These are phyloP conservation scores for Propsilocerus akamusi DNA, from an alignment of 1,140 invertebrate genomes.

Conservation along the genomic window DNA sequence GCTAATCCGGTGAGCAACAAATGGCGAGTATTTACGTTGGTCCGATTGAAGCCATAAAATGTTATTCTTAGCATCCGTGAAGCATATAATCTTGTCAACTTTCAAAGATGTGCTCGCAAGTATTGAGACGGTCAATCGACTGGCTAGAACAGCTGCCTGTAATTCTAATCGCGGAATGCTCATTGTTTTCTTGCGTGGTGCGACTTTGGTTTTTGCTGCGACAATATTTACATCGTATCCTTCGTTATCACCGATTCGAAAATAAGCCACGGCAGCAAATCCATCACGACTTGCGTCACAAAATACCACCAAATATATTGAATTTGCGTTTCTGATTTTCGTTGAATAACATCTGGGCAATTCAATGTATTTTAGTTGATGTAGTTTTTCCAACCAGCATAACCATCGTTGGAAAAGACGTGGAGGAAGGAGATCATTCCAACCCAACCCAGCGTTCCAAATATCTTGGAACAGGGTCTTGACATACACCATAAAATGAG, in stretches of 20 bases:
- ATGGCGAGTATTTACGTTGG: no score
- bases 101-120: conserved; percentile 1
- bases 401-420: conserved; percentile 7
- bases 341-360: conserved; percentile 5
- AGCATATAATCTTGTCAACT: conserved; percentile 10
- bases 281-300: conserved; percentile 15
- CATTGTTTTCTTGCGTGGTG: conserved; percentile 10
- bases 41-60: no score
- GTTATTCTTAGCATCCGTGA: conserved; percentile 18
- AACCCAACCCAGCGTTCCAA: conserved; percentile 16
- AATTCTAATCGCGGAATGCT: conserved; percentile 15
- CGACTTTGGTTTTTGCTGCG: conserved; percentile 11
- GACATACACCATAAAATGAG: conserved; percentile 16
- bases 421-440: conserved; percentile 15
- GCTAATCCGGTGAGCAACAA: conserved; percentile 20
- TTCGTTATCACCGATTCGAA: conserved; percentile 6
- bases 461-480: conserved; percentile 23
- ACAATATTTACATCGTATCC: conserved; percentile 8
- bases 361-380: neutral
- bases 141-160: conserved; percentile 13
- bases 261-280: conserved; percentile 14
- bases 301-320: conserved; percentile 11
- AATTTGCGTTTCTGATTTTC: neutral
- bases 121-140: conserved; percentile 6
- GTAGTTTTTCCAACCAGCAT: conserved; percentile 8